Evolutionary conservation across 2,797 vertebrate genomes (phyloP).

Genomic region (Phrynocephalus forsythii): DNA sequence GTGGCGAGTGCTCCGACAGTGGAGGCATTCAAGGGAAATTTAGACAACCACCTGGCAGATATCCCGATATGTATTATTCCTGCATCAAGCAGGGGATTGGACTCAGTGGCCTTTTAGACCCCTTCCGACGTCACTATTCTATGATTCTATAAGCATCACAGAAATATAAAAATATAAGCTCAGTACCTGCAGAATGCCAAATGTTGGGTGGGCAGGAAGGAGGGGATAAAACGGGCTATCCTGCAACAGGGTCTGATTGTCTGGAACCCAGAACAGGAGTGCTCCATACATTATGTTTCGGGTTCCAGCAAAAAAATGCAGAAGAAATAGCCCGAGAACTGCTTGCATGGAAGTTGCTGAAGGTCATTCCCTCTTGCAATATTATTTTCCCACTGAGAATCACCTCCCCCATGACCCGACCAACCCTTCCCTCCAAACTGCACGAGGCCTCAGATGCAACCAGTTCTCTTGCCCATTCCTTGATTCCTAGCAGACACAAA

Average conservation of each 20-base stretch:
- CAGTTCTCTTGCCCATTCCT: neutral
- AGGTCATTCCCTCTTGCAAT: neutral
- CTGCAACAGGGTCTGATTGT: neutral
- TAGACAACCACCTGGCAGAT: no score
- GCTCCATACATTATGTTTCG: neutral
- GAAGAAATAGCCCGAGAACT: neutral
- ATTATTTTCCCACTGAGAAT: neutral
- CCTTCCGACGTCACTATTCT: no score
- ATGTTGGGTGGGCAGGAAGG: neutral
- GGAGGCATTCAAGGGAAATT: no score
- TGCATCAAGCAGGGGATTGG: no score
- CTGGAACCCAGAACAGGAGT: no score
- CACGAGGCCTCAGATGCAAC: neutral
- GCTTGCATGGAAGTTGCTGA: neutral
- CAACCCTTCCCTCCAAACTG: no score
- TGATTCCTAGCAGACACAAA: neutral
- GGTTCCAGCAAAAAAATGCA: neutral
- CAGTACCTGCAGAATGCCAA: neutral
- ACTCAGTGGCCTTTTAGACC: no score
- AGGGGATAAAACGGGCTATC: neutral
- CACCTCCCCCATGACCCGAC: no score
- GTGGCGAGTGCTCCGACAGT: no score
- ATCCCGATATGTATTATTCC: no score
- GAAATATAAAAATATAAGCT: neutral
- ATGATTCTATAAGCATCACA: no score